Base-by-base conservation (phyloP, 2,113 vertebrate genomes). In the Ameiurus melas region DNA sequence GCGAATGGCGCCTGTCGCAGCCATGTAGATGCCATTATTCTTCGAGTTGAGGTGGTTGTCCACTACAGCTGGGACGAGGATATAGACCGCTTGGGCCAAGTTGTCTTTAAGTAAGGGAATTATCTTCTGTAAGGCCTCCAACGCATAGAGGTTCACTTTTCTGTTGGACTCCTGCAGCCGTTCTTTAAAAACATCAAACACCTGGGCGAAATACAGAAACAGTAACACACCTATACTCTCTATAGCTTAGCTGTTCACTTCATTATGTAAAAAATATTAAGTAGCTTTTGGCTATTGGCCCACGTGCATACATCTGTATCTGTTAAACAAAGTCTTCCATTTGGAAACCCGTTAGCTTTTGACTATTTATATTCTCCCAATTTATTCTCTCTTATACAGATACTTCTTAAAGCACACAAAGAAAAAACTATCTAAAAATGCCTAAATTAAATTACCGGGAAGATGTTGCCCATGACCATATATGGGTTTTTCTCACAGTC, bases 1-100 rank as follows among this genome's bases (percentile, higher is more conserved):
- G 83, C 97, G 93, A 66, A 98, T 88, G 58, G 97, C 97, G 1
- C 93, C 96, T 3, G 95, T 95, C 83, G 98, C 97, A 87, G 97
- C 97, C 80, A 94, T 92, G 81, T 97, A 98, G 93, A 99, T 96
- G 89, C 95, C 95, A 83, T 95, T 96, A 88, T 97, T 98, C 94
- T 97, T 98, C 53, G 98, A 99, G 94, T 99, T 99, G 64, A 99
- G 96, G 93, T 99, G 98, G 94, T 97, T 99, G 94, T 99, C 97
- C 39, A 99, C 97, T 3, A 98, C 94, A 80, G 97, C 97, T 22
- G 98, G 98, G 90, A 99, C 94, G 1, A 99, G 89, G 94, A 98
- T 95, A 92, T 98, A 96, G 91, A 99, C 95, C 86, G 98, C 95
- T 39, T 97, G 97, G 33, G 96, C 95, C 4, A 98, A 90, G 58